These are phyloP conservation scores for Sclerurus mexicanus DNA, from an alignment of 2,113 vertebrate genomes.

Conservation along the genomic window DNA sequence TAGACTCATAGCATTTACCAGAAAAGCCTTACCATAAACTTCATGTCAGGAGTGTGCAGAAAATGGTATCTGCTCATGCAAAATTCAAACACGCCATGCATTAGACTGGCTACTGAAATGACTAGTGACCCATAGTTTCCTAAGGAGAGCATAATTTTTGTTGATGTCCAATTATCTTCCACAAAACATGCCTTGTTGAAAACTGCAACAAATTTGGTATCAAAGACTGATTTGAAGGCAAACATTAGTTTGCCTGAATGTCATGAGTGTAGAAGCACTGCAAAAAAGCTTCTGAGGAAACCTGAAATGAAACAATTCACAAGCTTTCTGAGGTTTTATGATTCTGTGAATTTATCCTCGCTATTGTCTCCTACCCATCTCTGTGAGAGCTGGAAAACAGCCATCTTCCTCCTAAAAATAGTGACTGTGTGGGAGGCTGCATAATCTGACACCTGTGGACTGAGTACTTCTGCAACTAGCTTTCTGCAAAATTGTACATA, in stretches of 20 bases:
- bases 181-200: background rate
- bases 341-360: background rate
- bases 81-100: background rate
- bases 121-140: background rate
- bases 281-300: background rate
- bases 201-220: background rate
- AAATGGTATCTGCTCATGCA: background rate
- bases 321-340: background rate
- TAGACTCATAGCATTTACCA: background rate
- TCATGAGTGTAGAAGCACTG: background rate
- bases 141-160: background rate
- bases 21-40: background rate
- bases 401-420: slow-evolving; percentile 3
- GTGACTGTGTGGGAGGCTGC: background rate
- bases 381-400: background rate
- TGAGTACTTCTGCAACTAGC: background rate
- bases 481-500: background rate
- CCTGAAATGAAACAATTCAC: background rate
- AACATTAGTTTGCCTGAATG: background rate
- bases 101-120: background rate
- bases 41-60: background rate
- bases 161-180: background rate
- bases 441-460: slow-evolving; percentile 14
- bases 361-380: background rate
- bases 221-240: background rate